phyloP scores from a whole-genome alignment of 2,797 vertebrate species.

The Sebastes reedi region DNA sequence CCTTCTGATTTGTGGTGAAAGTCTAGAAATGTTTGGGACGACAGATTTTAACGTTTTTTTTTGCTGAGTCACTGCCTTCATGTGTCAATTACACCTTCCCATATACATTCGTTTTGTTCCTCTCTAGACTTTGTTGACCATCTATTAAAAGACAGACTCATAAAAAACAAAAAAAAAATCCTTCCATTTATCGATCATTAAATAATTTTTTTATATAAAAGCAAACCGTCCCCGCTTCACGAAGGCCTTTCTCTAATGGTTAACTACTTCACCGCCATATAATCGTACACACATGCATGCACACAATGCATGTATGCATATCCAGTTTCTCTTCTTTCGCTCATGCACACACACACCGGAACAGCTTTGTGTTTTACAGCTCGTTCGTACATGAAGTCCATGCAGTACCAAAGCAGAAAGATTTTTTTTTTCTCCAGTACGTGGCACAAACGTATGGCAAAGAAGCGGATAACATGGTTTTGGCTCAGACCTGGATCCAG shows the following conservation, averaged over 20 bases:
- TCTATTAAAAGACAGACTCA: conserved; percentile 60
- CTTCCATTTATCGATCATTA: conserved; percentile 74
- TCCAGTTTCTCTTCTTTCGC: conserved; percentile 26
- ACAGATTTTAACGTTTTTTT: conserved; percentile 1
- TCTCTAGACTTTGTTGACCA: conserved; percentile 34
- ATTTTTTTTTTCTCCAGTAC: conserved; percentile 45
- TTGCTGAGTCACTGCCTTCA: neutral
- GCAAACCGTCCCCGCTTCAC: conserved; percentile 52
- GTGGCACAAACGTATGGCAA: conserved; percentile 68
- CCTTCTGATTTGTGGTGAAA: conserved; percentile 56
- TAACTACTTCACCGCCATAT: conserved; percentile 30
- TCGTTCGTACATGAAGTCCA: conserved; percentile 68
- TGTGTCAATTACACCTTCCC: conserved; percentile 8
- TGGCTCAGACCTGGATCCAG: conserved; percentile 60
- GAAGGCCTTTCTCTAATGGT: conserved; percentile 41
- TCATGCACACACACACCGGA: conserved; percentile 33
- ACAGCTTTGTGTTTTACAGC: conserved; percentile 57
- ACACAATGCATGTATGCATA: conserved; percentile 34
- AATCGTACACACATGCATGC: conserved; percentile 18
- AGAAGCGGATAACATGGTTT: conserved; percentile 66
- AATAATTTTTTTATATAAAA: conserved; percentile 80
- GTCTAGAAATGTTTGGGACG: conserved; percentile 28
- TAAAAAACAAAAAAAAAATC: conserved; percentile 63
- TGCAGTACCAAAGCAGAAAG: conserved; percentile 76
- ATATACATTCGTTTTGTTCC: conserved; percentile 58